A percentile compares a stretch with the other conserved stretches of the same genome.
Evolutionary conservation across 92 coral and sea anemone species (phyloP).

Genomic region (Montipora capitata): DNA sequence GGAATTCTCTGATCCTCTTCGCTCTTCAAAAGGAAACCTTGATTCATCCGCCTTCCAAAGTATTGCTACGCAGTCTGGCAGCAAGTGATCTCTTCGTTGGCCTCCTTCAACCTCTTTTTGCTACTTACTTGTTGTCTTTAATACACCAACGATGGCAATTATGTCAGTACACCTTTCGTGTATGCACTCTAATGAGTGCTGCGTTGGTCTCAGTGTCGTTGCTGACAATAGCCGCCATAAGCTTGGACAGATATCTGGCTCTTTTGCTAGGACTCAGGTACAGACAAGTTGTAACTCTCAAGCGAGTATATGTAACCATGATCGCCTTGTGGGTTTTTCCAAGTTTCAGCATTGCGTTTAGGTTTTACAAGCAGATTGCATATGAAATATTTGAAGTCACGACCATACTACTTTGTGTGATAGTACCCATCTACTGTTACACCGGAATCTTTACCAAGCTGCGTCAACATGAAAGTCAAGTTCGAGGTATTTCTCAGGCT

Average conservation of each 20-base stretch:
- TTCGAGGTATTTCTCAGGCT: not conserved
- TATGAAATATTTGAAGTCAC: not conserved
- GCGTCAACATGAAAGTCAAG: not conserved
- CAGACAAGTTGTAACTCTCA: too few relatives aligned
- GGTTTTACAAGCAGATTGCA: not conserved
- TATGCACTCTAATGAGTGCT: too few relatives aligned
- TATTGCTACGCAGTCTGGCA: not conserved
- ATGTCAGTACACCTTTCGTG: too few relatives aligned
- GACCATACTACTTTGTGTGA: not conserved
- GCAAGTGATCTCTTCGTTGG: too few relatives aligned
- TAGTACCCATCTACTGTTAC: not conserved
- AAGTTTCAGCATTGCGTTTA: not conserved
- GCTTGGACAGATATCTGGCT: constrained; percentile 33
- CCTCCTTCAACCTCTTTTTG: too few relatives aligned
- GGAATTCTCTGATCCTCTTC: not conserved
- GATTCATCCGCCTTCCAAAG: not conserved
- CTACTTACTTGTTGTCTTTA: not conserved
- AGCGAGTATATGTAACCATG: too few relatives aligned
- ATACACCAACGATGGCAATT: not conserved
- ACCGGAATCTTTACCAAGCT: not conserved
- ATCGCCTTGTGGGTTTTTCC: not conserved
- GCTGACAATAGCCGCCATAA: constrained; percentile 9
- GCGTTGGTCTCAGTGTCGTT: not conserved
- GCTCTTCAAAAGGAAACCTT: not conserved
- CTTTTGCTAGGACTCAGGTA: not conserved